phyloP scores from a whole-genome alignment of 2,797 vertebrate genomes.

The Telmatherina bonti region DNA sequence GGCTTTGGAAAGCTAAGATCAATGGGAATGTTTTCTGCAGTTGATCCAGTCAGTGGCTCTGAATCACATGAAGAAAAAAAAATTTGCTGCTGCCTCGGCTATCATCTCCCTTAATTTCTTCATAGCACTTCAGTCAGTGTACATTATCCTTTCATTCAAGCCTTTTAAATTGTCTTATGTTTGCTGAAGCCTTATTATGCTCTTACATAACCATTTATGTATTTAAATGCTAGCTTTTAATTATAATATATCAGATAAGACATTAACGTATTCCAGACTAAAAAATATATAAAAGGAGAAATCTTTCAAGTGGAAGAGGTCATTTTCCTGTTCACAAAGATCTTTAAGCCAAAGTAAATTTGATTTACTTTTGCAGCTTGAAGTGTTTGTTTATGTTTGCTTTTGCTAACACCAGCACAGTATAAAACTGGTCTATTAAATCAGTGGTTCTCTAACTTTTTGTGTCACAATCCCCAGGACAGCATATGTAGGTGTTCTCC shows the following conservation, averaged over 20 bases:
- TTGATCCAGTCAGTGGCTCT: conserved; percentile 24
- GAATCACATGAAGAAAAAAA: conserved; percentile 35
- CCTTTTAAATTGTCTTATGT: conserved; percentile 28
- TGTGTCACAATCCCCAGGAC: too few relatives aligned
- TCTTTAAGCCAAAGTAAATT: conserved; percentile 6
- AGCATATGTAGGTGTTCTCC: too few relatives aligned
- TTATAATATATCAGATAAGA: conserved; percentile 19
- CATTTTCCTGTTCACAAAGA: conserved; percentile 1
- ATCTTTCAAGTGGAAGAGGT: conserved; percentile 3
- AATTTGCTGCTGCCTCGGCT: conserved; percentile 33
- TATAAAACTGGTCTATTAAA: conserved; percentile 13
- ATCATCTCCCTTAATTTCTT: conserved; percentile 42
- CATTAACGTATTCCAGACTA: conserved; percentile 1
- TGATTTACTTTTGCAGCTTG: conserved; percentile 30
- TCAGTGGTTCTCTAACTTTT: too few relatives aligned
- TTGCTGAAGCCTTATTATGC: conserved; percentile 44
- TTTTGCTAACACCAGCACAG: conserved; percentile 28
- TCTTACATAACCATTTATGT: conserved; percentile 27
- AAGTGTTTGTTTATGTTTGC: conserved; percentile 22
- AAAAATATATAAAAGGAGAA: conserved; percentile 16
- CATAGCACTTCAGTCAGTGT: conserved; percentile 45
- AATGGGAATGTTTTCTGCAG: conserved; percentile 47
- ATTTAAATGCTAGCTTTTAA: conserved; percentile 17
- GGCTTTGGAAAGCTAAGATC: conserved; percentile 34
- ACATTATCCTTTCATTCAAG: conserved; percentile 1